Conservation (phyloP, 2,113 vertebrate genomes). For the Neogale vison region DNA sequence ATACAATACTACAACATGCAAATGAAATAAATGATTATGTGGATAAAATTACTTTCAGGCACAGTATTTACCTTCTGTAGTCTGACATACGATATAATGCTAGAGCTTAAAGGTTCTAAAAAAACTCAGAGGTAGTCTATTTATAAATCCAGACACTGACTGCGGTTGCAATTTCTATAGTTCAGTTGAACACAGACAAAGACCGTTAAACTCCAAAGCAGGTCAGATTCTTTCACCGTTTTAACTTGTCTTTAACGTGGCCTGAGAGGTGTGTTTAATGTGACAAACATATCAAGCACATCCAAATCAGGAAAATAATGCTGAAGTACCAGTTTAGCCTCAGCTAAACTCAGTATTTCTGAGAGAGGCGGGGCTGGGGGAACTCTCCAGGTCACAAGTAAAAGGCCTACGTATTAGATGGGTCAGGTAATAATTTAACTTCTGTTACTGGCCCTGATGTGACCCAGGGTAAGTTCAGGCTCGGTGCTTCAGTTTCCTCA, state of each 20-base stretch:
- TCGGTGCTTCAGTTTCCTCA: slow-evolving; percentile 49
- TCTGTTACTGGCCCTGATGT: background rate
- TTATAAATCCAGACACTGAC: slow-evolving; percentile 63
- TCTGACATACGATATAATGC: slow-evolving; percentile 59
- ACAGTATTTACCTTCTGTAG: slow-evolving; percentile 47
- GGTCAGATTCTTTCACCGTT: slow-evolving; percentile 58
- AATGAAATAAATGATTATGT: slow-evolving; percentile 46
- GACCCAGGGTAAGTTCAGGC: slow-evolving; percentile 14
- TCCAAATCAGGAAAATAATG: slow-evolving; percentile 47
- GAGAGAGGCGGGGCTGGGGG: background rate
- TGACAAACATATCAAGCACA: slow-evolving; percentile 51
- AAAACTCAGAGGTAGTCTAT: slow-evolving; percentile 44
- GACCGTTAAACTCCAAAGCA: slow-evolving; percentile 56
- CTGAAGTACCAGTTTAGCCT: slow-evolving; percentile 50
- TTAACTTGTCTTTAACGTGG: slow-evolving; percentile 36
- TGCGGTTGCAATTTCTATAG: slow-evolving; percentile 45
- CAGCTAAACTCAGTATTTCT: background rate
- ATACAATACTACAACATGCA: slow-evolving; percentile 42
- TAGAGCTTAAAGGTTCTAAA: slow-evolving; percentile 59
- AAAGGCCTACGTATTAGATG: background rate
- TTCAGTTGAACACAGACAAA: slow-evolving; percentile 69
- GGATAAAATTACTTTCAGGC: slow-evolving; percentile 53
- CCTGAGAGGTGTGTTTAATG: slow-evolving; percentile 34
- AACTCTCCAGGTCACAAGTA: background rate
- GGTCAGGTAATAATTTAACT: background rate